Conservation (phyloP, 1,140 invertebrate genomes). For the Temnothorax curvispinosus region DNA sequence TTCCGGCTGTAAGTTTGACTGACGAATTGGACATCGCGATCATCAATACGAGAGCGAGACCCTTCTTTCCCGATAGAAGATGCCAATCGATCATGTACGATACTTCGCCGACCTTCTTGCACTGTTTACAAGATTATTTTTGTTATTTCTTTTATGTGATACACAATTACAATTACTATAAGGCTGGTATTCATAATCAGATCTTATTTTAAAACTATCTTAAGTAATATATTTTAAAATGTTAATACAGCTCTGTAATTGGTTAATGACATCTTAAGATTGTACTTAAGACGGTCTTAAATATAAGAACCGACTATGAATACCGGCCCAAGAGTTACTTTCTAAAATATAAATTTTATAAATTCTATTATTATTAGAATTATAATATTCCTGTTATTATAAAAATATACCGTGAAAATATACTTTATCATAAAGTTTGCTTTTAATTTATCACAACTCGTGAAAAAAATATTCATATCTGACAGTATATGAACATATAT, state of each 20-base stretch:
- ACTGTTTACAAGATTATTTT: constrained; percentile 53
- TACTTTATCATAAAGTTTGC: neutral
- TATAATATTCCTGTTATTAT: neutral
- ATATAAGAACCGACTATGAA: no score
- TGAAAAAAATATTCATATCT: no score
- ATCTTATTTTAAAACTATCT: no score
- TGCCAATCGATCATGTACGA: constrained; percentile 72
- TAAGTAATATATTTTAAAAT: no score
- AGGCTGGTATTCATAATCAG: no score
- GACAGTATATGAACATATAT: no score
- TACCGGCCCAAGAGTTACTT: neutral
- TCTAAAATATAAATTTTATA: constrained; percentile 9
- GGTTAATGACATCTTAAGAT: no score
- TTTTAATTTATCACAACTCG: neutral
- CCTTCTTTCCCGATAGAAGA: constrained; percentile 40
- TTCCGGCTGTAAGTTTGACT: constrained; percentile 66
- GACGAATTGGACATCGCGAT: constrained; percentile 65
- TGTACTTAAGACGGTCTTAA: no score
- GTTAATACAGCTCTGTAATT: no score
- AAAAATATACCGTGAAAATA: neutral
- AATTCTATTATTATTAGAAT: constrained; percentile 8
- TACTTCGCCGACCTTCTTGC: constrained; percentile 53
- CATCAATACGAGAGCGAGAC: constrained; percentile 50
- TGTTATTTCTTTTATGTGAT: neutral
- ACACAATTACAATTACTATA: neutral